Evolutionary conservation across 2,888 invertebrate species (phyloP).

Genomic region (Andrena minutula): DNA sequence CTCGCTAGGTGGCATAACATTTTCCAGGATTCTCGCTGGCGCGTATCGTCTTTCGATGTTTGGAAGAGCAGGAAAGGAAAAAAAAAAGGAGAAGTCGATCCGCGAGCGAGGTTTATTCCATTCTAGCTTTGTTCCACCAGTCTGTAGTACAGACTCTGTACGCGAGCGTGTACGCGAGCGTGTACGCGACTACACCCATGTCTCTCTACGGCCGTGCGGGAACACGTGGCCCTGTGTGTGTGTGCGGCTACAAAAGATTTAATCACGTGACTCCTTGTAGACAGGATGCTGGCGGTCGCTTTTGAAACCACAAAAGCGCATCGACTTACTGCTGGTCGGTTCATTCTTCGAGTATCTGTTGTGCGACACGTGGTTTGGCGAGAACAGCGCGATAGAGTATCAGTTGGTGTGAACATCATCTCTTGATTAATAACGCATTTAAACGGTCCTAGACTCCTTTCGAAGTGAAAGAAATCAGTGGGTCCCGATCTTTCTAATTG

Average conservation of each 20-base stretch:
- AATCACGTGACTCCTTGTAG: conserved; percentile 58
- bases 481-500: neutral
- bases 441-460: neutral
- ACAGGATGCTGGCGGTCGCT: conserved; percentile 63
- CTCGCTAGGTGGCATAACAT: neutral
- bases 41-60: conserved; percentile 23
- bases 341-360: conserved; percentile 55
- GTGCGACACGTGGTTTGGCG: conserved; percentile 35
- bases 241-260: conserved; percentile 31
- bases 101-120: conserved; percentile 40
- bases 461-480: conserved; percentile 10
- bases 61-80: conserved; percentile 15
- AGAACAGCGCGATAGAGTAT: neutral
- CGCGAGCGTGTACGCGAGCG: neutral
- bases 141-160: neutral
- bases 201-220: neutral
- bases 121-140: conserved; percentile 16
- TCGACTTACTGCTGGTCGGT: conserved; percentile 51
- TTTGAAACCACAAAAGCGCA: conserved; percentile 64
- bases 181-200: neutral
- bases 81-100: conserved; percentile 15
- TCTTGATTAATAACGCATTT: neutral
- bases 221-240: neutral
- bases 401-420: neutral
- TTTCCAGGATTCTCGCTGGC: conserved; percentile 18